phyloP scores from a whole-genome alignment of 2,888 invertebrate species.

The Eristalis intricaria region DNA sequence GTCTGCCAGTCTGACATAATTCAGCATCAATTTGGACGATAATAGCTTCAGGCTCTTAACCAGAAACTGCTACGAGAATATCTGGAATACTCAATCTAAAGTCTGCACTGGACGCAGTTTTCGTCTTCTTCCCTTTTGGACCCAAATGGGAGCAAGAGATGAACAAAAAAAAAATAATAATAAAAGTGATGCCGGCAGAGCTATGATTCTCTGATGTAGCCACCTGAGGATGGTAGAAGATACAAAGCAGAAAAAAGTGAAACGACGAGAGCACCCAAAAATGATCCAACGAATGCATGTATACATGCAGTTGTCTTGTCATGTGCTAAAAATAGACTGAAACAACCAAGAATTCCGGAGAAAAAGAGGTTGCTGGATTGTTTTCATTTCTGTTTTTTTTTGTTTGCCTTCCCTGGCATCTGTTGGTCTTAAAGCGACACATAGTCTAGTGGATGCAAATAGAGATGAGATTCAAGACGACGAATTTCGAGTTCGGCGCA shows the following conservation, averaged over 20 bases:
- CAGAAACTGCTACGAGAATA: slow-evolving; percentile 26
- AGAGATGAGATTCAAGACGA: slow-evolving; percentile 15
- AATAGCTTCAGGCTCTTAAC: slow-evolving; percentile 53
- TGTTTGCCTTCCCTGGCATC: background rate
- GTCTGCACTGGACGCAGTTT: background rate
- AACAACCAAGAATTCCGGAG: slow-evolving; percentile 8
- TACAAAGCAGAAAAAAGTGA: slow-evolving; percentile 1
- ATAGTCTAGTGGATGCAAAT: slow-evolving; percentile 24
- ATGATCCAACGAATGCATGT: slow-evolving; percentile 14
- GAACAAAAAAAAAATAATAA: slow-evolving; percentile 9
- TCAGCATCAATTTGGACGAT: slow-evolving; percentile 64
- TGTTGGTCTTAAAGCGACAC: slow-evolving; percentile 5
- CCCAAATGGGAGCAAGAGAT: slow-evolving; percentile 8
- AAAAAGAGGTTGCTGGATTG: slow-evolving; percentile 4
- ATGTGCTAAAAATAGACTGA: slow-evolving; percentile 41
- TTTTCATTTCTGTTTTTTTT: background rate
- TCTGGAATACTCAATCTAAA: slow-evolving; percentile 8
- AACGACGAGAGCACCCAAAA: slow-evolving; percentile 34
- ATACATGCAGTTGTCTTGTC: slow-evolving; percentile 12
- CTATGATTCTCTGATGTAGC: slow-evolving; percentile 24
- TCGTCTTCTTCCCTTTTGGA: background rate
- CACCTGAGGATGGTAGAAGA: slow-evolving; percentile 16
- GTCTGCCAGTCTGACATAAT: slow-evolving; percentile 65
- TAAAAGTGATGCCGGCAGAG: slow-evolving; percentile 28
- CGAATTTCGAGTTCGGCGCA: background rate